A percentile compares a stretch with the other conserved stretches of the same genome.
Conservation (phyloP, 2,113 vertebrate species). For the Mungos mungo region DNA sequence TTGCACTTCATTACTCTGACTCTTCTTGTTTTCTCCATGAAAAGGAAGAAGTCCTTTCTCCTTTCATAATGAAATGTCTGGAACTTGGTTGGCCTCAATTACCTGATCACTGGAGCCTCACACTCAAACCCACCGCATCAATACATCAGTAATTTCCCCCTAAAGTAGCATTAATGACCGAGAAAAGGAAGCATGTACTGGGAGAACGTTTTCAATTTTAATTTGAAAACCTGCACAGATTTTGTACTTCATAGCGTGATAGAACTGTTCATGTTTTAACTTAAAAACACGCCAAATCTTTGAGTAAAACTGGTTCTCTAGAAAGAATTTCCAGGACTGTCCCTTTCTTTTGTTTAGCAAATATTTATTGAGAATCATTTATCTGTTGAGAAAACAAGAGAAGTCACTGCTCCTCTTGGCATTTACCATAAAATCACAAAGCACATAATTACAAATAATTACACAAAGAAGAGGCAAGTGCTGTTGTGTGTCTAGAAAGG, state of each 20-base stretch:
- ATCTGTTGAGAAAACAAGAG: background rate
- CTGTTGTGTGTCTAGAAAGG: background rate
- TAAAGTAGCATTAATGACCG: background rate
- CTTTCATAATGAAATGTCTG: background rate
- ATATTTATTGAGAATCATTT: constrained; percentile 16
- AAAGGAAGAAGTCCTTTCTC: background rate
- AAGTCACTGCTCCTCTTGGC: background rate
- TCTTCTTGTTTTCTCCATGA: background rate
- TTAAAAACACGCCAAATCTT: background rate
- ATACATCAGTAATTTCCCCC: background rate
- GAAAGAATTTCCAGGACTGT: background rate
- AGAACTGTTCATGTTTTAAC: background rate
- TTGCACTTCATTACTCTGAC: background rate
- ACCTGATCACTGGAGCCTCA: background rate
- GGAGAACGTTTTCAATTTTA: background rate
- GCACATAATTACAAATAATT: background rate
- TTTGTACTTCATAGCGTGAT: constrained; percentile 10
- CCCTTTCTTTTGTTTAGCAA: constrained; percentile 10
- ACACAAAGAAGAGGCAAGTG: background rate
- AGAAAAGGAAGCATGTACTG: background rate
- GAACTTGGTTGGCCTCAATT: background rate
- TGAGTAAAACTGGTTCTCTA: background rate
- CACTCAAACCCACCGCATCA: background rate
- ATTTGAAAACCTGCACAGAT: background rate
- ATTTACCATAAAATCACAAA: constrained; percentile 7